Percentiles rank a stretch among this genome's conserved stretches.
Conservation (phyloP, 1,140 invertebrate species). For the Pogonus chalceus region DNA sequence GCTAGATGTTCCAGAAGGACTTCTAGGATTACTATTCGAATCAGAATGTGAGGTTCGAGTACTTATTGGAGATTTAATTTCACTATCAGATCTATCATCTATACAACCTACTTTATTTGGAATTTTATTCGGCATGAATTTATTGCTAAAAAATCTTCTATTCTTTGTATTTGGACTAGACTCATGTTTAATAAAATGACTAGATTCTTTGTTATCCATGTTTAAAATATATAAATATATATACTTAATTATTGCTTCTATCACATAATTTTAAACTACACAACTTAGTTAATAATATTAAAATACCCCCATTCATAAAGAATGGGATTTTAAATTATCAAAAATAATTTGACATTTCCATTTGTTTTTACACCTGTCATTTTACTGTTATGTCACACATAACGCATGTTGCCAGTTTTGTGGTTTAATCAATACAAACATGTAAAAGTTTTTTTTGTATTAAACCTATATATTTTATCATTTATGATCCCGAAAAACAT, state of each 20-base stretch:
- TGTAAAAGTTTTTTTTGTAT: too few species aligned
- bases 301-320: background rate
- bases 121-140: conserved; percentile 2
- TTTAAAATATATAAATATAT: background rate
- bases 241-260: background rate
- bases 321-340: conserved; percentile 2
- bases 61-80: background rate
- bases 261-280: background rate
- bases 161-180: conserved; percentile 3
- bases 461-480: too few species aligned
- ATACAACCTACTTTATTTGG: conserved; percentile 3
- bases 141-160: conserved; percentile 1
- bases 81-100: background rate
- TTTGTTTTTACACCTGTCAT: conserved; percentile 4
- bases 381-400: too few species aligned
- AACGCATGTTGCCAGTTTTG: too few species aligned
- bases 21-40: background rate
- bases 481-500: too few species aligned
- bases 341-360: background rate
- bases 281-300: background rate
- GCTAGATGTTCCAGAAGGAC: background rate
- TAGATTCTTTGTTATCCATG: conserved; percentile 2
- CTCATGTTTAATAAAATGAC: conserved; percentile 2
- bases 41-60: background rate
- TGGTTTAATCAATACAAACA: too few species aligned